Conservation (phyloP, 2,888 invertebrate species). For the Megalurothrips usitatus region DNA sequence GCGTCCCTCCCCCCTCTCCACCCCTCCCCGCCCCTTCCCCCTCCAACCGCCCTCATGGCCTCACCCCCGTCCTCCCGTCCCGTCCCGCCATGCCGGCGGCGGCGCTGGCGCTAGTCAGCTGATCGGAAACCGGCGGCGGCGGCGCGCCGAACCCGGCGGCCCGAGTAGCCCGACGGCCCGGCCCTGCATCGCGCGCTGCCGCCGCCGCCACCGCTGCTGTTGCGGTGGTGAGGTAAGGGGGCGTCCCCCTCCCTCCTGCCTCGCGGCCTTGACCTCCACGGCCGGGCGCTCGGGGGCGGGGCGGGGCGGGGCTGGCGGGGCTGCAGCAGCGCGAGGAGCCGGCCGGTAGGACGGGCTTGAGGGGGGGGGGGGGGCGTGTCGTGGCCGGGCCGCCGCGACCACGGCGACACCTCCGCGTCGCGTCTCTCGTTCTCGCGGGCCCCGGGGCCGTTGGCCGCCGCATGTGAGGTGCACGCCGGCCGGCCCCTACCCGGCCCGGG, state of each 20-base stretch:
- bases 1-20: not conserved
- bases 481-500: no score
- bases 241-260: constrained; percentile 35
- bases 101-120: constrained; percentile 36
- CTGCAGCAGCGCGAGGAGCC: not conserved
- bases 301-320: not conserved
- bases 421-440: no score
- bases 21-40: no score
- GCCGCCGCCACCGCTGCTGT: constrained; percentile 14
- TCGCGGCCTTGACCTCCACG: constrained; percentile 31
- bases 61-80: constrained; percentile 29
- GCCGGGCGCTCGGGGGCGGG: not conserved
- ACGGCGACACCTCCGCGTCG: no score
- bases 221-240: not conserved
- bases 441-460: no score
- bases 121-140: constrained; percentile 28
- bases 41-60: not conserved
- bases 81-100: constrained; percentile 33
- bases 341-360: no score
- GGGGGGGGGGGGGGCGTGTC: no score
- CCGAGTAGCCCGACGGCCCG: constrained; percentile 15
- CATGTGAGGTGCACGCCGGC: no score
- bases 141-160: not conserved
- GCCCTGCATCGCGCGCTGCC: constrained; percentile 11
- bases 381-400: no score